These are phyloP conservation scores for Epicampocera succincta DNA, from an alignment of 2,888 invertebrate species.

Conservation along the genomic window DNA sequence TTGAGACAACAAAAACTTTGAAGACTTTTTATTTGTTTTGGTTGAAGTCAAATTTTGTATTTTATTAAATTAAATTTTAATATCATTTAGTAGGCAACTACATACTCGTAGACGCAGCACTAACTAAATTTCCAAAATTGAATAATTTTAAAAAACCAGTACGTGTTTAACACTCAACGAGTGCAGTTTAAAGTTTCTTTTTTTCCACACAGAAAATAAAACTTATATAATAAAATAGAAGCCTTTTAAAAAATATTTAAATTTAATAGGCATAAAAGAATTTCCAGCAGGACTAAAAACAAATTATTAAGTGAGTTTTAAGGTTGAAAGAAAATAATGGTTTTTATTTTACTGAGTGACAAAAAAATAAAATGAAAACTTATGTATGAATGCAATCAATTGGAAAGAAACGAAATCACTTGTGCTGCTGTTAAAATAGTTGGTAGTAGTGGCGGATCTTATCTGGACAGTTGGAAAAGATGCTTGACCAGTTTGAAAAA, in stretches of 20 bases:
- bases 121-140: conserved; percentile 59
- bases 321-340: not conserved
- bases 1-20: conserved; percentile 43
- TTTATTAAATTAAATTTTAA: conserved; percentile 50
- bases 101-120: conserved; percentile 14
- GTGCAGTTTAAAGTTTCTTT: conserved; percentile 70
- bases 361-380: not conserved
- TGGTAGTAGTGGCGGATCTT: conserved; percentile 7
- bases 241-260: conserved; percentile 1
- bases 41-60: conserved; percentile 45
- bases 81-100: not conserved
- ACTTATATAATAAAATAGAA: not conserved
- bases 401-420: not conserved
- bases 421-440: conserved; percentile 11
- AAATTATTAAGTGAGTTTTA: not conserved
- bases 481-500: conserved; percentile 44
- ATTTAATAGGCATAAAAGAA: not conserved
- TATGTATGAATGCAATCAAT: conserved; percentile 13
- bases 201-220: conserved; percentile 1
- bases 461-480: conserved; percentile 27
- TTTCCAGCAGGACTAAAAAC: not conserved
- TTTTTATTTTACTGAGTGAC: not conserved
- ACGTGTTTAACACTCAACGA: conserved; percentile 76
- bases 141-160: conserved; percentile 75
- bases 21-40: conserved; percentile 47